Conservation (phyloP, 2,888 invertebrate species). For the Cryptosula pallasiana region DNA sequence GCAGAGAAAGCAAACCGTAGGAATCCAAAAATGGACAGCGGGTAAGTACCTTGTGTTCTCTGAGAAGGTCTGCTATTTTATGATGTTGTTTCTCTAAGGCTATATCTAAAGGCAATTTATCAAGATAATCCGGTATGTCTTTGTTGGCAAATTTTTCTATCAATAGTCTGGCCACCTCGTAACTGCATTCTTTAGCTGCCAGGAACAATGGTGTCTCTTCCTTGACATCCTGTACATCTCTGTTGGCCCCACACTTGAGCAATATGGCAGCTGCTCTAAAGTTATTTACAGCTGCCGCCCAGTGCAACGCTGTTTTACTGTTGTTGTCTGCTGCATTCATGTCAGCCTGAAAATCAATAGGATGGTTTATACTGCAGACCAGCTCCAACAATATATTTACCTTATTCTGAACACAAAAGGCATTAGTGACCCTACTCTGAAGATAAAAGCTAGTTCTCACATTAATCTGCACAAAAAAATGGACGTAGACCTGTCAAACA, state of each 20-base stretch:
- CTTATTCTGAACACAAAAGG: too few relatives aligned
- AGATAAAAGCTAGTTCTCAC: too few relatives aligned
- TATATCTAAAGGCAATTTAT: conserved; percentile 84
- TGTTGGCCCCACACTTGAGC: conserved; percentile 82
- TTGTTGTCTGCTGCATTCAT: conserved; percentile 92
- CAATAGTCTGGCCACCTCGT: conserved; percentile 76
- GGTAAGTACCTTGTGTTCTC: conserved; percentile 63
- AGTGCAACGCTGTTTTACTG: conserved; percentile 88
- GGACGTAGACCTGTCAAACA: too few relatives aligned
- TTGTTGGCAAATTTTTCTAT: conserved; percentile 88
- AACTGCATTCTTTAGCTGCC: conserved; percentile 91
- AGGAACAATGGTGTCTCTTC: conserved; percentile 95
- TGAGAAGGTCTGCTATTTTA: conserved; percentile 83
- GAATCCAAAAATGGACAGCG: too few relatives aligned
- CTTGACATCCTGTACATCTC: conserved; percentile 94
- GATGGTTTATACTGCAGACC: too few relatives aligned
- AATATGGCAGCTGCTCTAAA: conserved; percentile 85
- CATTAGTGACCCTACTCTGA: too few relatives aligned
- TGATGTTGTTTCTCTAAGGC: conserved; percentile 86
- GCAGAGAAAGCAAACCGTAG: too few relatives aligned
- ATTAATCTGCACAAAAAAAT: too few relatives aligned
- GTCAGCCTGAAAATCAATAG: conserved; percentile 70
- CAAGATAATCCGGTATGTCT: conserved; percentile 98
- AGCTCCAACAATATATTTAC: too few relatives aligned
- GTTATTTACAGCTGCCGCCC: conserved; percentile 96